These are phyloP conservation scores for Chaitophorus viminalis DNA, from an alignment of 2,888 invertebrate genomes.

Conservation along the genomic window DNA sequence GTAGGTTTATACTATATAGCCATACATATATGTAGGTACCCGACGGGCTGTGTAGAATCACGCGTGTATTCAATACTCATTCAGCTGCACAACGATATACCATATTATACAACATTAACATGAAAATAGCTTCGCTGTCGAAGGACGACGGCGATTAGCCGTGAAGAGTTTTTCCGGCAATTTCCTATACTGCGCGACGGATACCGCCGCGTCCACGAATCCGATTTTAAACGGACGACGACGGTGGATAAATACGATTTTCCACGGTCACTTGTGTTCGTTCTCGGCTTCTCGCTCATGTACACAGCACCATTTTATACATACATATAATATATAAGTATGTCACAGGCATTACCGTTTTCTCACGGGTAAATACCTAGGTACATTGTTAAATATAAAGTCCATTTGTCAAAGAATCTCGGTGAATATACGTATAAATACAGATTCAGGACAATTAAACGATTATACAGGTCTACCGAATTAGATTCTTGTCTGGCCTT, in stretches of 20 bases:
- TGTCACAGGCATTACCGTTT: too few relatives aligned
- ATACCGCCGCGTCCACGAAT: slow-evolving; percentile 9
- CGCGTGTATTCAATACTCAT: background rate
- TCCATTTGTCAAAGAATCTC: background rate
- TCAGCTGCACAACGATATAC: background rate
- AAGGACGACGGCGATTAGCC: slow-evolving; percentile 41
- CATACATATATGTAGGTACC: background rate
- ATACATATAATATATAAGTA: background rate
- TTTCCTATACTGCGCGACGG: slow-evolving; percentile 13
- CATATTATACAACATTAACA: background rate
- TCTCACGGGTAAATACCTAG: too few relatives aligned
- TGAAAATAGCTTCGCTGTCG: background rate
- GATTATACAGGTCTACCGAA: background rate
- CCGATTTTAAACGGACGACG: slow-evolving; percentile 25
- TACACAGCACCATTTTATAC: background rate
- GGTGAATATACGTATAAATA: background rate
- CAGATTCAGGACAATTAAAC: background rate
- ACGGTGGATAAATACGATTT: slow-evolving; percentile 22
- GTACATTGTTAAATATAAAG: background rate
- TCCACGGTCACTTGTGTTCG: slow-evolving; percentile 41
- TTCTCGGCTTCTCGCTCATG: slow-evolving; percentile 17
- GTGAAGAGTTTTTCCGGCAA: slow-evolving; percentile 53
- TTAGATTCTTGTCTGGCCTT: background rate
- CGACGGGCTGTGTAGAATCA: background rate
- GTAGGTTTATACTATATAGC: too few relatives aligned